Evolutionary conservation across 2,888 invertebrate species (phyloP), one percentile per base, ranked within the genome.

Genomic region (Lycia hirtaria): DNA sequence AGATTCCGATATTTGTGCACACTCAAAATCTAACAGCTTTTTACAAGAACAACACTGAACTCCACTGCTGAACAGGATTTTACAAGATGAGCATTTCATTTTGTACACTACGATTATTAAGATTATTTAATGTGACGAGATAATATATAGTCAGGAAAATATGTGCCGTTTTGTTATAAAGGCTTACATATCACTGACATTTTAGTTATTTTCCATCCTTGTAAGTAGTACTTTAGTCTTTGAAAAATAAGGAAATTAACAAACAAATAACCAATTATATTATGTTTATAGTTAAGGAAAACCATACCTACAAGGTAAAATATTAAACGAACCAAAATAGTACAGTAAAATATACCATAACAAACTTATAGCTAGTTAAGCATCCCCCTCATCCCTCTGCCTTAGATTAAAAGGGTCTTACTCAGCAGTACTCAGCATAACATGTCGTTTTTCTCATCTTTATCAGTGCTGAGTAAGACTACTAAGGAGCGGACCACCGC

Each of bases 11-110:
- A 64, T 62, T 30, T 50, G 41, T 4, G 65, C 64, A 50, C 62
- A 66, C 1, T 48, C 52, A 40, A 61, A 66, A n/a, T 68, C 64
- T 0, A 67, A 52, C 7, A 59, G 41, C 6, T 24, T 58, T 15
- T 59, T 56, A 24, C 64, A 65, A 6, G 33, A 19, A 7, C 43
- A 12, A 32, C 64, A 69, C 24, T 64, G 56, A 4, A 64, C 64
- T 15, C 60, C 64, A 54, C 56, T 55, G 33, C 30, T 61, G 15
- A 58, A 64, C 0, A 48, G 2, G 0, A 12, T 10, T 3, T 48
- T 45, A 44, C 64, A 65, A 0, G 35, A 32, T 22, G 50, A 48
- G 32, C 68, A 67, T 51, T 59, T 50, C 62, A 59, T 60, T 33
- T 32, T 49, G 15, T 26, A 17, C 41, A 41, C 15, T 24, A 26